phyloP scores from a whole-genome alignment of 2,113 vertebrate species.

The Hoplias malabaricus region DNA sequence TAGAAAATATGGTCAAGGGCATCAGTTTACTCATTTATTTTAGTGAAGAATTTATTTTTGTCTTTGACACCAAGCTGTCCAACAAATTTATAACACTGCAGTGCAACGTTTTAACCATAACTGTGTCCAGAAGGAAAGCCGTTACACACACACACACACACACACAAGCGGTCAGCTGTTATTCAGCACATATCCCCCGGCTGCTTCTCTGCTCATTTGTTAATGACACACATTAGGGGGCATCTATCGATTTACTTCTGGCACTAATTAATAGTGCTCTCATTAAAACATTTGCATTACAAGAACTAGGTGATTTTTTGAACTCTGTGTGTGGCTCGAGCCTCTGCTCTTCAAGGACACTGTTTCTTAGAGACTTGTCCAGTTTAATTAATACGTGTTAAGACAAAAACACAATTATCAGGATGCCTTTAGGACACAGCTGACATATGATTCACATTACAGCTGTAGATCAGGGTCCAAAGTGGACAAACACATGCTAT shows the following conservation, averaged over 20 bases:
- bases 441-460: slow-evolving; percentile 13
- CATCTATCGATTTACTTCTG: slow-evolving; percentile 67
- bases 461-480: background rate
- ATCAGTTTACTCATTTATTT: background rate
- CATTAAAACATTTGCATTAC: slow-evolving; percentile 69
- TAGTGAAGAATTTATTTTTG: background rate
- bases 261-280: slow-evolving; percentile 73
- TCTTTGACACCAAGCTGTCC: background rate
- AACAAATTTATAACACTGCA: background rate
- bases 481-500: background rate
- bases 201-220: slow-evolving; percentile 64
- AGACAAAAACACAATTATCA: slow-evolving; percentile 37
- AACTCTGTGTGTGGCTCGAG: slow-evolving; percentile 29
- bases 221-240: slow-evolving; percentile 70
- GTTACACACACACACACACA: slow-evolving; percentile 23
- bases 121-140: background rate
- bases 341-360: slow-evolving; percentile 20
- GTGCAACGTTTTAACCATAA: background rate
- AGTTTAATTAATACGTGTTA: slow-evolving; percentile 27
- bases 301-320: slow-evolving; percentile 54
- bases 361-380: background rate
- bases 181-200: slow-evolving; percentile 65
- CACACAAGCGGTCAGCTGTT: slow-evolving; percentile 46
- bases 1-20: too few species aligned
- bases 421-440: slow-evolving; percentile 25